Conservation (phyloP, 2,113 vertebrate species). For the Sylvicapra grimmia region DNA sequence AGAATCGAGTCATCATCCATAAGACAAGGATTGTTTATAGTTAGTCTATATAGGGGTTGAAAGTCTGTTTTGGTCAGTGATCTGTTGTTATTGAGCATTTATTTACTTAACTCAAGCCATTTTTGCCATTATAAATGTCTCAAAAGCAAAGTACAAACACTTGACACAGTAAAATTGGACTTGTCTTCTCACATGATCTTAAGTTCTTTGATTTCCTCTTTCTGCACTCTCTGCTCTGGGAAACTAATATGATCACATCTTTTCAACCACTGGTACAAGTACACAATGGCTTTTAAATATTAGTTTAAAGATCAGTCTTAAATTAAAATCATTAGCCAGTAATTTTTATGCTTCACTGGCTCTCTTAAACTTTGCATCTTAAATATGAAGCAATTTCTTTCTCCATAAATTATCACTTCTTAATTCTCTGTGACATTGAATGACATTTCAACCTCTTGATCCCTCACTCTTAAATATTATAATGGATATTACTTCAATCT, state of each 20-base stretch:
- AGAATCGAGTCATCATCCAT: not conserved
- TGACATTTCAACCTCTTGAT: not conserved
- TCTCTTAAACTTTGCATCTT: not conserved
- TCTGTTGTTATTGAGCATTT: not conserved
- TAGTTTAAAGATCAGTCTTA: not conserved
- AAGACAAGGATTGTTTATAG: not conserved
- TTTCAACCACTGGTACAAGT: not conserved
- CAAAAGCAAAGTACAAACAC: not conserved
- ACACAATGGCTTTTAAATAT: not conserved
- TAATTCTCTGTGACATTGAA: not conserved
- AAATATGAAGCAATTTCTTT: not conserved
- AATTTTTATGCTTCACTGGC: not conserved
- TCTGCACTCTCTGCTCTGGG: not conserved
- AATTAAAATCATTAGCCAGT: slow-evolving; percentile 4
- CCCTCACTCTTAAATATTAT: not conserved
- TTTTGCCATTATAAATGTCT: not conserved
- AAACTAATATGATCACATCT: not conserved
- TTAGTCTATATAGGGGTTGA: not conserved
- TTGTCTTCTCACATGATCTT: not conserved
- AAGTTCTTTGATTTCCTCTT: not conserved
- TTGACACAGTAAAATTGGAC: not conserved
- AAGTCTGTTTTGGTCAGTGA: not conserved
- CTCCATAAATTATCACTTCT: not conserved
- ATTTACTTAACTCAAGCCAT: not conserved
- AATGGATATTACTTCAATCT: not conserved